Evolutionary conservation across 2,797 vertebrate genomes (phyloP).

Genomic region (Lepilemur ruficaudatus): DNA sequence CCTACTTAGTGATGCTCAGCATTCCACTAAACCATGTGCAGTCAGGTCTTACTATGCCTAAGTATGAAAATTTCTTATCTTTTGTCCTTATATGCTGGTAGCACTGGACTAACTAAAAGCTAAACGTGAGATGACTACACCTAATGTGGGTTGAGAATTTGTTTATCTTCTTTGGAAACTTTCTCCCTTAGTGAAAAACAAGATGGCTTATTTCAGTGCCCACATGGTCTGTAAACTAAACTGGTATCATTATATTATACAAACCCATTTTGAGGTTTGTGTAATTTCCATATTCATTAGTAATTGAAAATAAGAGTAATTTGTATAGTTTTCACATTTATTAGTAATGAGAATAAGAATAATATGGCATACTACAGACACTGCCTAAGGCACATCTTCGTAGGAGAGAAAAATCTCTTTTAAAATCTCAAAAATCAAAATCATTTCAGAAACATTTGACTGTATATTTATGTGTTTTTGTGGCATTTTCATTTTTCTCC

Average conservation of each 20-base stretch:
- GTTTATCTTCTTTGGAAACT: background rate
- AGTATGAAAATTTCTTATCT: background rate
- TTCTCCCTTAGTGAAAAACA: background rate
- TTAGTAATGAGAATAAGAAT: background rate
- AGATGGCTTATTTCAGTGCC: background rate
- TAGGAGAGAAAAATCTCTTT: background rate
- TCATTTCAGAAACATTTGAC: background rate
- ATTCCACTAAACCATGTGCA: background rate
- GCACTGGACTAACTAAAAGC: background rate
- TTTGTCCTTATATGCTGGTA: background rate
- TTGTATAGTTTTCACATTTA: background rate
- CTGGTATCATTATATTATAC: background rate
- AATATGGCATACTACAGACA: background rate
- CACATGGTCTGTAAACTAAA: background rate
- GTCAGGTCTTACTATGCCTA: background rate
- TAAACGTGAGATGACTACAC: background rate
- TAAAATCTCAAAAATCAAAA: background rate
- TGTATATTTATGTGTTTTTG: background rate
- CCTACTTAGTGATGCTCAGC: fast-evolving
- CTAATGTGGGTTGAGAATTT: background rate
- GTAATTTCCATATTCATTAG: background rate
- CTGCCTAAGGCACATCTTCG: background rate
- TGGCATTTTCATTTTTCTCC: background rate
- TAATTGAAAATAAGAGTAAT: background rate
- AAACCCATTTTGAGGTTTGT: background rate